Percentiles rank a stretch among this genome's conserved stretches.
phyloP scores from a whole-genome alignment of 2,797 vertebrate species.

The Smutsia gigantea region DNA sequence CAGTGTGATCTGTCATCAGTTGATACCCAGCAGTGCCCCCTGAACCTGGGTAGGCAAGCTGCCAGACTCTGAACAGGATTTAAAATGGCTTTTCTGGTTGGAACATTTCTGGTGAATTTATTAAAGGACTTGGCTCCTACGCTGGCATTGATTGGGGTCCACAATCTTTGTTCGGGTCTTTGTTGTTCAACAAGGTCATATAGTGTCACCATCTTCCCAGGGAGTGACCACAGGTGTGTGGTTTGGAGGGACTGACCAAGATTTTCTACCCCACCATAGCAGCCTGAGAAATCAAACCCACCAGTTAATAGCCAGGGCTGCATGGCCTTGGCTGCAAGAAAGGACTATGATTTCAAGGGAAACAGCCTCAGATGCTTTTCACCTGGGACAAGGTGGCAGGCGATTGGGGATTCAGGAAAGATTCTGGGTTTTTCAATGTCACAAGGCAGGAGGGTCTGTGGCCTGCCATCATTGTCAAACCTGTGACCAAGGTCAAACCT shows the following conservation, averaged over 20 bases:
- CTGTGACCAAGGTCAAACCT: background rate
- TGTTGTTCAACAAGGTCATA: background rate
- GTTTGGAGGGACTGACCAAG: background rate
- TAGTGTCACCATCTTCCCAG: background rate
- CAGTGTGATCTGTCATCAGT: background rate
- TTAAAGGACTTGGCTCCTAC: background rate
- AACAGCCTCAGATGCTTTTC: background rate
- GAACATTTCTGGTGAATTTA: background rate
- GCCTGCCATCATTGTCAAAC: background rate
- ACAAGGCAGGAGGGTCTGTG: background rate
- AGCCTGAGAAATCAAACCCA: background rate
- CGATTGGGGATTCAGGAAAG: background rate
- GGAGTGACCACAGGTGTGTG: no score
- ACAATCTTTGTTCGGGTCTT: background rate
- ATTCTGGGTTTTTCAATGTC: slow-evolving; percentile 17
- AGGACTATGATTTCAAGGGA: background rate
- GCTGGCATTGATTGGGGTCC: background rate
- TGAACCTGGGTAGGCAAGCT: background rate
- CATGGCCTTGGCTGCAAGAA: background rate
- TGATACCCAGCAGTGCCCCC: background rate
- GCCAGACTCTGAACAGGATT: background rate
- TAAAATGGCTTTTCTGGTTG: background rate
- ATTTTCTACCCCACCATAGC: background rate
- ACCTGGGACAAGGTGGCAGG: background rate
- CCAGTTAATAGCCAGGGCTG: background rate